phyloP scores from a whole-genome alignment of 2,888 invertebrate species.

The Pristionchus maxplancki region DNA sequence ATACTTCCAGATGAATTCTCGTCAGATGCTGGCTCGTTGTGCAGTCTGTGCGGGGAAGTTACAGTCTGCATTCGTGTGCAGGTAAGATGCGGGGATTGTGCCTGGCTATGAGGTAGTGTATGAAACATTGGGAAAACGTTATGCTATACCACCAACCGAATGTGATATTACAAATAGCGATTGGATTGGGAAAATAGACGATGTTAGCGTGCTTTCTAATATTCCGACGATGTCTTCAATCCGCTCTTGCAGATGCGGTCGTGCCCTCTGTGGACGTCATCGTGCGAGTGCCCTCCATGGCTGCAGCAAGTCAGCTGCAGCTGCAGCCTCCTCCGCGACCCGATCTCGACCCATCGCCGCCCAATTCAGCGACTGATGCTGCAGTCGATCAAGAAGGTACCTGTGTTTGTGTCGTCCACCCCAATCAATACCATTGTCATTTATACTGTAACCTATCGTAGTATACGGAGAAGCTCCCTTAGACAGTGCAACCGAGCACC shows the following conservation, averaged over 20 bases:
- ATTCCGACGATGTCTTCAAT: background rate
- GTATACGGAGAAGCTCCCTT: background rate
- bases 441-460: background rate
- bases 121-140: too few relatives aligned
- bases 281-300: conserved; percentile 53
- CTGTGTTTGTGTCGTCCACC: background rate
- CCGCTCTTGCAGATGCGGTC: conserved; percentile 59
- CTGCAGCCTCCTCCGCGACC: conserved; percentile 42
- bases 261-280: conserved; percentile 57
- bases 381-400: background rate
- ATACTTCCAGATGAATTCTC: background rate
- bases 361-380: conserved; percentile 55
- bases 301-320: conserved; percentile 52
- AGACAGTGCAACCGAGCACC: conserved; percentile 15
- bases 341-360: background rate
- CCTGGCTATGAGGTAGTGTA: background rate
- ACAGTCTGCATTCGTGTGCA: conserved; percentile 54
- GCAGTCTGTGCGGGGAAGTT: conserved; percentile 57
- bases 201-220: background rate
- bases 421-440: background rate
- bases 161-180: background rate
- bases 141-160: too few relatives aligned
- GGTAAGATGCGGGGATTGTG: conserved; percentile 53
- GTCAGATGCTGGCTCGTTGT: conserved; percentile 53
- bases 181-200: background rate